phyloP scores from a whole-genome alignment of 2,888 invertebrate species.

The Aleiodes alternator region DNA sequence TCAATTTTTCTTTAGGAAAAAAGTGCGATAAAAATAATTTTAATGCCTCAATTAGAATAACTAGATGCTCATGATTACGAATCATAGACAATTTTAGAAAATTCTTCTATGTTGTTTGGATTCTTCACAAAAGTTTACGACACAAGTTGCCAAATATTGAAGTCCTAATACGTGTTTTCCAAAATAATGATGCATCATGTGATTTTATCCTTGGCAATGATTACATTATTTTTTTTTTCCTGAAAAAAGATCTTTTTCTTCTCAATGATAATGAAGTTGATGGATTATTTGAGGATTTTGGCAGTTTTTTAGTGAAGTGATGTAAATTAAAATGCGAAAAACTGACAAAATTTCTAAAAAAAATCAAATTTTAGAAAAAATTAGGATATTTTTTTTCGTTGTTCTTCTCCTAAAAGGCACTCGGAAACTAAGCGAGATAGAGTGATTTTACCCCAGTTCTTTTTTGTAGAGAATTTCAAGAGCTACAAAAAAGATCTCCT shows the following conservation, averaged over 20 bases:
- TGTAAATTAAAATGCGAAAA: neutral
- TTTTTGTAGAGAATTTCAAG: too few relatives aligned
- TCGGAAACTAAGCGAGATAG: too few relatives aligned
- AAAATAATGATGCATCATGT: conserved; percentile 20
- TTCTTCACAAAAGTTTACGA: conserved; percentile 14
- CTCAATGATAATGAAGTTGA: too few relatives aligned
- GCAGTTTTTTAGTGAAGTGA: too few relatives aligned
- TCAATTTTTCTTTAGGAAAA: neutral
- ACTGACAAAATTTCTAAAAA: too few relatives aligned
- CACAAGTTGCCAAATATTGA: conserved; percentile 38
- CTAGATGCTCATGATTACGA: conserved; percentile 9
- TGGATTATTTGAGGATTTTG: too few relatives aligned
- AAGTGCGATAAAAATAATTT: conserved; percentile 14
- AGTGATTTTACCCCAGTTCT: too few relatives aligned
- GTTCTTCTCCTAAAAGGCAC: too few relatives aligned
- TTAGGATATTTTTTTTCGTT: too few relatives aligned
- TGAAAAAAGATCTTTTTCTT: too few relatives aligned
- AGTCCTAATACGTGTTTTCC: conserved; percentile 19
- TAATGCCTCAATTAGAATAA: conserved; percentile 10
- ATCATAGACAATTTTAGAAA: conserved; percentile 27
- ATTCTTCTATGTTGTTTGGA: conserved; percentile 18
- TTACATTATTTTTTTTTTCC: neutral
- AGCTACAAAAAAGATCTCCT: too few relatives aligned
- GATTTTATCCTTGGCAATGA: conserved; percentile 33
- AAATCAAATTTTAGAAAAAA: too few relatives aligned